These are phyloP conservation scores for Coenonympha arcania DNA, from an alignment of 2,888 invertebrate species.

Conservation along the genomic window DNA sequence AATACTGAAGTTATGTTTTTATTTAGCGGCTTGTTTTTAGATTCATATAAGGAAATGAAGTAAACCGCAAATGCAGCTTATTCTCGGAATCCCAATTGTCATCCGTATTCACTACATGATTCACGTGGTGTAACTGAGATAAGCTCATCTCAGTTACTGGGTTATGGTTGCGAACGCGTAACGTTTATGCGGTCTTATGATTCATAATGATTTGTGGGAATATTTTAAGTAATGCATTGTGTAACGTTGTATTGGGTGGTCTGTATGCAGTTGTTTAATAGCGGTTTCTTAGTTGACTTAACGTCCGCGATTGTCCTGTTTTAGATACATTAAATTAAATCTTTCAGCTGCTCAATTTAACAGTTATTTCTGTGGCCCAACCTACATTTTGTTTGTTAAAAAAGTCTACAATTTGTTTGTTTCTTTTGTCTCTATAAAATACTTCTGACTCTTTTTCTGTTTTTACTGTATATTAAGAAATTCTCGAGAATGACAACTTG, in stretches of 20 bases:
- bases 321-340: no score
- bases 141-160: constrained; percentile 54
- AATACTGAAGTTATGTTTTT: constrained; percentile 12
- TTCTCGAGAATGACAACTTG: no score
- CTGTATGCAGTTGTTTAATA: constrained; percentile 4
- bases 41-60: constrained; percentile 29
- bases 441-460: no score
- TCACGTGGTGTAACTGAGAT: constrained; percentile 54
- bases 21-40: constrained; percentile 26
- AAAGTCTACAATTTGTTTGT: no score
- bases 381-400: no score
- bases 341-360: no score
- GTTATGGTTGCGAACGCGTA: constrained; percentile 27
- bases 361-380: no score
- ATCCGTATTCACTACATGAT: constrained; percentile 38
- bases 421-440: no score
- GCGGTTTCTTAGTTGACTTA: constrained; percentile 6
- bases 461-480: no score
- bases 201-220: constrained; percentile 25
- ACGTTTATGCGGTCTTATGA: constrained; percentile 26
- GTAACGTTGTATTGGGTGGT: constrained; percentile 13
- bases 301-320: no score
- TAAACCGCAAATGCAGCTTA: constrained; percentile 48
- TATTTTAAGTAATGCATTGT: constrained; percentile 16
- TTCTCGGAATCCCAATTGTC: constrained; percentile 40